Evolutionary conservation across 1,140 invertebrate genomes (phyloP).

Genomic region (Tetramorium simillimum): DNA sequence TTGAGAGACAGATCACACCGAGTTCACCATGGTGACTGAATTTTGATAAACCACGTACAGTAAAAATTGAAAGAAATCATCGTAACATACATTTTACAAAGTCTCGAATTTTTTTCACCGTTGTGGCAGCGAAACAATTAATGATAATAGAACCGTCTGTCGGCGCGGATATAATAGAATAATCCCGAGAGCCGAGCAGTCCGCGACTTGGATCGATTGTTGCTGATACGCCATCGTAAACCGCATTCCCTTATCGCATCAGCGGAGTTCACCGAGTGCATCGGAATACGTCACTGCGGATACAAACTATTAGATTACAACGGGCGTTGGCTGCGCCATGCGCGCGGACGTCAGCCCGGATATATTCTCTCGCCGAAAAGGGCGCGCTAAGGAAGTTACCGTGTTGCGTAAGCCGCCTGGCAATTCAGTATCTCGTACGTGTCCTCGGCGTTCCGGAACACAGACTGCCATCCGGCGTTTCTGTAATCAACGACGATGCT

Average conservation of each 20-base stretch:
- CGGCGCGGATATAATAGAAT: conserved; percentile 21
- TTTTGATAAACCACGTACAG: neutral
- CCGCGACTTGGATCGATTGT: conserved; percentile 50
- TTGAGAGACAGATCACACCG: too few relatives aligned
- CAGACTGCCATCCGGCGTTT: conserved; percentile 26
- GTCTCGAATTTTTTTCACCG: neutral
- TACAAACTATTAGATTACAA: conserved; percentile 71
- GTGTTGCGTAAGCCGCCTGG: conserved; percentile 50
- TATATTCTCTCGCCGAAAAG: conserved; percentile 62
- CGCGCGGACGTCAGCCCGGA: conserved; percentile 57
- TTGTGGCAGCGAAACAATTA: neutral
- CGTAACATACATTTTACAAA: neutral
- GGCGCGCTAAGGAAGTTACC: conserved; percentile 48
- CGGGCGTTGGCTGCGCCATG: conserved; percentile 38
- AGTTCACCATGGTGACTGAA: too few relatives aligned
- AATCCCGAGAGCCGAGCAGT: conserved; percentile 8
- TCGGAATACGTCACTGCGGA: conserved; percentile 47
- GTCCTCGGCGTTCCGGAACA: conserved; percentile 34
- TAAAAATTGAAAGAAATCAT: neutral
- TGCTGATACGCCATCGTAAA: conserved; percentile 43
- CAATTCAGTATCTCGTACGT: conserved; percentile 38
- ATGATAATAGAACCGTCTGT: neutral
- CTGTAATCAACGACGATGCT: conserved; percentile 54
- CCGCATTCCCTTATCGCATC: conserved; percentile 61
- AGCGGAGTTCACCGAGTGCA: conserved; percentile 49